These are phyloP conservation scores for Hirtodrosophila alboralis DNA, from an alignment of 2,888 invertebrate species.

Conservation along the genomic window DNA sequence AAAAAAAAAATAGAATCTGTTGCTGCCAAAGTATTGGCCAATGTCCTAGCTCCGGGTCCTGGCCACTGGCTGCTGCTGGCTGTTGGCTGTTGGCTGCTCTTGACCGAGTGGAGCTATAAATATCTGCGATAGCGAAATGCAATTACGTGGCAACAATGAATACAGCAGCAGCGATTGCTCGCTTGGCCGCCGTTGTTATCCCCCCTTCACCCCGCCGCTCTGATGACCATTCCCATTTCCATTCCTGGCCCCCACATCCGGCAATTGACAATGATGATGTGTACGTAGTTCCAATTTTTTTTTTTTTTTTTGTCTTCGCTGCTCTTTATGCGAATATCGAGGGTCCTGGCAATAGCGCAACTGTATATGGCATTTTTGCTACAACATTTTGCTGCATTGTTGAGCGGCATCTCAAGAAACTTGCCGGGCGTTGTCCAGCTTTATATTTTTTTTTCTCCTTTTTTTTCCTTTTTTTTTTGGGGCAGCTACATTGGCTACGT, in stretches of 20 bases:
- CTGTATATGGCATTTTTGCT: constrained; percentile 59
- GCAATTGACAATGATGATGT: constrained; percentile 78
- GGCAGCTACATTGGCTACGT: constrained; percentile 54
- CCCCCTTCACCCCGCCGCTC: too few relatives aligned
- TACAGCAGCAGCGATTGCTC: constrained; percentile 76
- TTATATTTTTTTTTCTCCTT: too few relatives aligned
- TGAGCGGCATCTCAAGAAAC: constrained; percentile 55
- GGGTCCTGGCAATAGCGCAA: constrained; percentile 37
- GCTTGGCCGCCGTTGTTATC: constrained; percentile 52
- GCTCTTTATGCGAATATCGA: constrained; percentile 49
- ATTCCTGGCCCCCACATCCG: constrained; percentile 57
- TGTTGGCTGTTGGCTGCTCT: constrained; percentile 59
- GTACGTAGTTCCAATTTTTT: too few relatives aligned
- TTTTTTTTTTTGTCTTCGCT: constrained; percentile 74
- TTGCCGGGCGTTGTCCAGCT: constrained; percentile 30
- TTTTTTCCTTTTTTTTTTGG: too few relatives aligned
- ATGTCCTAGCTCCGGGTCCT: constrained; percentile 6
- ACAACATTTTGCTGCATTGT: constrained; percentile 69
- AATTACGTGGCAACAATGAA: constrained; percentile 83
- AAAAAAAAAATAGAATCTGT: too few relatives aligned
- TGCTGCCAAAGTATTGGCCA: constrained; percentile 68
- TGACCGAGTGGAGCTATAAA: constrained; percentile 83
- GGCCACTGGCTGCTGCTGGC: constrained; percentile 7
- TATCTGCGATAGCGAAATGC: constrained; percentile 83
- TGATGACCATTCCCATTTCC: background rate